Percentiles rank a stretch among this genome's conserved stretches.
These are phyloP conservation scores for Deroplatys truncata DNA, from an alignment of 2,888 invertebrate genomes.

Conservation along the genomic window DNA sequence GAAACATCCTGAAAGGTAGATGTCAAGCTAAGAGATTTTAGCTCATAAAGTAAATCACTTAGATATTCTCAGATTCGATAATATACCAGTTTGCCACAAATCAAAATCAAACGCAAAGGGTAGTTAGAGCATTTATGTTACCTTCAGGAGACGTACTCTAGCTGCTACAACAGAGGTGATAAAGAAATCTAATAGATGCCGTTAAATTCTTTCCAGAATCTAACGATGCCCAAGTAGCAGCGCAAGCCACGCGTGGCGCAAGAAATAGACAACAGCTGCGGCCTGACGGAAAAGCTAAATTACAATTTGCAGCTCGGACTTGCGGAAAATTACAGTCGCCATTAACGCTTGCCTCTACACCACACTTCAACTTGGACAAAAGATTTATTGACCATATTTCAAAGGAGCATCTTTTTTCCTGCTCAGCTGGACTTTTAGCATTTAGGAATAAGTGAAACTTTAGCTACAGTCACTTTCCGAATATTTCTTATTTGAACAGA, in stretches of 20 bases:
- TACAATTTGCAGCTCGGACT: neutral
- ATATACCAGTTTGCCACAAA: no score
- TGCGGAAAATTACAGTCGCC: neutral
- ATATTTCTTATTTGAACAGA: neutral
- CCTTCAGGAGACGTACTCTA: no score
- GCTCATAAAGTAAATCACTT: no score
- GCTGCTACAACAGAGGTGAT: no score
- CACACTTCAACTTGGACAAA: neutral
- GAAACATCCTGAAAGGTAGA: no score
- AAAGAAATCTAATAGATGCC: neutral
- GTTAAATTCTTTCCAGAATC: neutral
- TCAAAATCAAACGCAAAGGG: no score
- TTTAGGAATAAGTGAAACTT: neutral
- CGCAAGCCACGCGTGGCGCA: neutral
- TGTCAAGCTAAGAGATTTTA: no score
- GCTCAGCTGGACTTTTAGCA: neutral
- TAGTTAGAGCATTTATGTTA: no score
- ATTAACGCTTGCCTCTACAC: neutral
- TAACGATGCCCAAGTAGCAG: no score
- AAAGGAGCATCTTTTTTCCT: neutral
- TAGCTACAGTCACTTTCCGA: neutral
- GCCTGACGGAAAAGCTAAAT: neutral
- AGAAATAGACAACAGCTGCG: neutral
- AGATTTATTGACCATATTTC: neutral
- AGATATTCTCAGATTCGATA: no score